Evolutionary conservation across 23 tunicate species (phyloP), one percentile per base, ranked within the genome.

Genomic region (Halocynthia aurantium): DNA sequence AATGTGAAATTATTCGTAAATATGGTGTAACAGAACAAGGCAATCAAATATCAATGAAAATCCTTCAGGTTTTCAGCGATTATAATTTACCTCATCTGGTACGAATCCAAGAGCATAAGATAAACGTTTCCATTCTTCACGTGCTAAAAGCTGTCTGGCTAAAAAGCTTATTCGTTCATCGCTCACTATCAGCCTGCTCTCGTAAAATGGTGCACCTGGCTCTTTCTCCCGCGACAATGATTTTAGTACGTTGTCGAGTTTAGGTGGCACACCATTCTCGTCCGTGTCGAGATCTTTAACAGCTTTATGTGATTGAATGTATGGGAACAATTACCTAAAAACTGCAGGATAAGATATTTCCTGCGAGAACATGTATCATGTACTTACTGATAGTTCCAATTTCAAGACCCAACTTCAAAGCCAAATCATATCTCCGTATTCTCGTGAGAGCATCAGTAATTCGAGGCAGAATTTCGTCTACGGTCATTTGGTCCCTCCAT

Each of bases 101-200:
- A 81, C 72, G 65, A 91, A 85, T 67, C 90, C 97, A 22, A 91
- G 80, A 18, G 97, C 97, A 62, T 91, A 91, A 0, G 97, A 87
- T 61, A 91, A 71, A 11, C 97, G 56, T 73, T 91, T 91, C 97
- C 97, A 91, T 71, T 91, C 97, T 72, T 91, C 97, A 71, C 77
- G 70, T 44, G 96, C 96, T 6, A 89, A 67, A 8, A 89, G 61
- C 40, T 89, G 96, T 20, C 96, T 79, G 8, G 96, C 88, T 55
- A 89, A 69, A 52, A 89, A 89, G 71, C 96, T 89, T 6, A 89
- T 77, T 76, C 76, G 80, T 22, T 83, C 71, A 75, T 89, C 88
- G 9, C 69, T 80, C 62, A 89, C 79, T 6, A 80, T 76, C 52
- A 84, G 54, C 52, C 70, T 84, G 58, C 88, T 89, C 53, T 81